These are phyloP conservation scores for Valencia hispanica DNA, from an alignment of 2,797 vertebrate genomes.

Conservation along the genomic window DNA sequence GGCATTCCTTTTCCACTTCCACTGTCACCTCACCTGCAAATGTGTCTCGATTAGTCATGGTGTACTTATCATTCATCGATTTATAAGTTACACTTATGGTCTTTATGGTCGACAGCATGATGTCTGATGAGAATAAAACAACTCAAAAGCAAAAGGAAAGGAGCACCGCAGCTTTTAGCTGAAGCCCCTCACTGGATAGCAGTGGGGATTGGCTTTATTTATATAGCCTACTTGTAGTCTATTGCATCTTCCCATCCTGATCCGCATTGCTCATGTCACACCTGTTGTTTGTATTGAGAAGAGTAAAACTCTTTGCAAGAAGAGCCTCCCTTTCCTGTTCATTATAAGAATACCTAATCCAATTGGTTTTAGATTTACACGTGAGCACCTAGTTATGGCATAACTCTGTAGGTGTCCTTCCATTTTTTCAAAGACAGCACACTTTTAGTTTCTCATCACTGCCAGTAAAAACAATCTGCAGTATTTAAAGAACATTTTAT, in stretches of 20 bases:
- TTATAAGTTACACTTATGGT: conserved; percentile 61
- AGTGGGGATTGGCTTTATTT: background rate
- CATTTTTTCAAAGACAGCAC: no score
- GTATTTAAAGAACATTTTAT: no score
- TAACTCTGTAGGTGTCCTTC: no score
- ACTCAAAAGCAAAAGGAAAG: no score
- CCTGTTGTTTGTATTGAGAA: background rate
- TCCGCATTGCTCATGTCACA: background rate
- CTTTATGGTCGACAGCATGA: conserved; percentile 68
- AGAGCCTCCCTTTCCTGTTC: no score
- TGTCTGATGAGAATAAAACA: rapidly evolving
- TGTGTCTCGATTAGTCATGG: conserved; percentile 66
- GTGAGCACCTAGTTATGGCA: no score
- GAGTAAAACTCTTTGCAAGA: no score
- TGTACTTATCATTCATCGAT: conserved; percentile 47
- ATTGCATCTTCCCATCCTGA: background rate
- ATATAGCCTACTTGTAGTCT: no score
- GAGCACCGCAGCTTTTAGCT: background rate
- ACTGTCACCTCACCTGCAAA: conserved; percentile 65
- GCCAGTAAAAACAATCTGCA: no score
- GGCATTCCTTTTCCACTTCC: conserved; percentile 66
- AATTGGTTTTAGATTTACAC: no score
- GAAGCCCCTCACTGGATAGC: background rate
- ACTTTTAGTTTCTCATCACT: no score
- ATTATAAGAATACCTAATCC: no score